These are phyloP conservation scores for Cheilosia grossa DNA, from an alignment of 2,888 invertebrate species.

Conservation along the genomic window DNA sequence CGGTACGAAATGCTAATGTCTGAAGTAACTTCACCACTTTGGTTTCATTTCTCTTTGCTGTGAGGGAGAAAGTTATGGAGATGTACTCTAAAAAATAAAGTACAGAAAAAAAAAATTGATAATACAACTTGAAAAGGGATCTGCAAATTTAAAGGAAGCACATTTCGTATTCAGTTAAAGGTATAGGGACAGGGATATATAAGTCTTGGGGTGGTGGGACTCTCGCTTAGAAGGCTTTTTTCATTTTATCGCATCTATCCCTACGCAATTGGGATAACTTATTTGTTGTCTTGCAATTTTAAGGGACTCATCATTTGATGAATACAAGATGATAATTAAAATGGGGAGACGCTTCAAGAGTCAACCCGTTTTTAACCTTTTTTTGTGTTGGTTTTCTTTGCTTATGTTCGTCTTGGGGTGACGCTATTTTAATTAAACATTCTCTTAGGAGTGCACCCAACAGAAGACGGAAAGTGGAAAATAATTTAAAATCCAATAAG, in stretches of 20 bases:
- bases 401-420: not conserved
- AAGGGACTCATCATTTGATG: constrained; percentile 11
- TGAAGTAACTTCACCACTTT: constrained; percentile 28
- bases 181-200: not conserved
- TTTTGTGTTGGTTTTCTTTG: not conserved
- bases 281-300: constrained; percentile 14
- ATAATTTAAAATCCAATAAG: constrained; percentile 4
- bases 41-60: not conserved
- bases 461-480: not conserved
- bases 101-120: constrained; percentile 1
- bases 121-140: not conserved
- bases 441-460: not conserved
- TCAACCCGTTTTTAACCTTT: constrained; percentile 40
- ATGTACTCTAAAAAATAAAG: constrained; percentile 1
- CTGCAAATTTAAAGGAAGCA: constrained; percentile 7
- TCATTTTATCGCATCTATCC: constrained; percentile 8
- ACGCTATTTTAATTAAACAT: constrained; percentile 36
- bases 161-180: not conserved
- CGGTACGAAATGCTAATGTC: constrained; percentile 21
- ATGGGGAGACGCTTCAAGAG: constrained; percentile 1
- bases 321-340: not conserved
- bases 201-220: not conserved
- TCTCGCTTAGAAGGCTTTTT: not conserved
- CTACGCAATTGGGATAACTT: constrained; percentile 11
- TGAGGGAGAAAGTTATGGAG: constrained; percentile 22